Evolutionary conservation across 1,140 invertebrate genomes (phyloP).

Genomic region (Zophobas morio): DNA sequence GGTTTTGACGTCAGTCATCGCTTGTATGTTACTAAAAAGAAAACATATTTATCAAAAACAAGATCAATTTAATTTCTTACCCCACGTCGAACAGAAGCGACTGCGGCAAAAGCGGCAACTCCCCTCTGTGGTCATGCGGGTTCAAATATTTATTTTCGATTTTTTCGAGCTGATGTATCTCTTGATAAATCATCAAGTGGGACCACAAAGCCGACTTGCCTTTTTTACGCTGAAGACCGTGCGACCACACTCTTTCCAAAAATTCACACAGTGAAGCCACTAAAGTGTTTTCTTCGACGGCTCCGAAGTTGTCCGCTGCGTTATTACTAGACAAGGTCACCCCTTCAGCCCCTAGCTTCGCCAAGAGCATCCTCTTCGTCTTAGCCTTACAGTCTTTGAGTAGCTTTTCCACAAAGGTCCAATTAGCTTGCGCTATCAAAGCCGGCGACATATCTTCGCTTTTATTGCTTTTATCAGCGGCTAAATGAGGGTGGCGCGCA

Average conservation of each 20-base stretch:
- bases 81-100: slow-evolving; percentile 92
- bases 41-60: neutral
- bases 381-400: slow-evolving; percentile 93
- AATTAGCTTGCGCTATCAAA: slow-evolving; percentile 96
- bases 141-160: slow-evolving; percentile 70
- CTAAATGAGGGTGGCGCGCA: slow-evolving; percentile 55
- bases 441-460: slow-evolving; percentile 80
- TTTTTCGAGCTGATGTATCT: slow-evolving; percentile 89
- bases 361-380: slow-evolving; percentile 97
- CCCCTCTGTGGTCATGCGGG: slow-evolving; percentile 58
- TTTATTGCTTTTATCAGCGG: slow-evolving; percentile 65
- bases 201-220: slow-evolving; percentile 97
- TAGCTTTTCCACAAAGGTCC: slow-evolving; percentile 98
- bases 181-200: slow-evolving; percentile 91
- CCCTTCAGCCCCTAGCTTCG: slow-evolving; percentile 98
- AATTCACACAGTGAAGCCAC: slow-evolving; percentile 98
- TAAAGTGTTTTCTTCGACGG: slow-evolving; percentile 96
- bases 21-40: slow-evolving; percentile 88
- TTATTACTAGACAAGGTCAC: slow-evolving; percentile 77
- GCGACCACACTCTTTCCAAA: slow-evolving; percentile 97
- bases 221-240: slow-evolving; percentile 96
- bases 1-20: slow-evolving; percentile 97
- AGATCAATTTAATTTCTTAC: slow-evolving; percentile 67
- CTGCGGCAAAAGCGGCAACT: slow-evolving; percentile 82
- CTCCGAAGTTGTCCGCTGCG: slow-evolving; percentile 74